Evolutionary conservation across 2,797 vertebrate species (phyloP), one percentile per base, ranked within the genome.

Genomic region (Fistularia commersonii): DNA sequence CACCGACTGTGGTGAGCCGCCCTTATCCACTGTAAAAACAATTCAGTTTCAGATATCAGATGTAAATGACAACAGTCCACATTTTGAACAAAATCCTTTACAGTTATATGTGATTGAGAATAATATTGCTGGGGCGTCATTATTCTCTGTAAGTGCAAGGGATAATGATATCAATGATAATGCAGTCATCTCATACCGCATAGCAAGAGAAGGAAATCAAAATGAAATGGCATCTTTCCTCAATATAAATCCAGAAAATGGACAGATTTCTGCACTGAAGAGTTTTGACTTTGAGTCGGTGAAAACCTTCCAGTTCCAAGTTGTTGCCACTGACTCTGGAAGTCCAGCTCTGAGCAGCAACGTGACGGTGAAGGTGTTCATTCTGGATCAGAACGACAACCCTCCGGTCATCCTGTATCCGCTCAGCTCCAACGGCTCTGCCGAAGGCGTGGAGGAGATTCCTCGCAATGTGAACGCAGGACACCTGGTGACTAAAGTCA

Each of bases 1-100:
- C 0, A 65, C 70, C 0, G 93, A 95, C 13, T 74, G 77, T 12
- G 93, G 94, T 1, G 81, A 88, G 0, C 93, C 92, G 0, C 32
- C 91, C 0, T 74, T 93, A 31, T 83, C 84, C 1, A 71, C 87
- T 44, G 58, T 13, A 0, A 89, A 87, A 73, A 74, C 50, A 0
- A 7, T 84, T 0, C 64, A 1, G 0, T 66, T 89, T 11, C 43
- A 79, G 4, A 54, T 88, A 48, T 69, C 80, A 46, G 88, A 90
- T 45, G 80, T 89, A 0, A 89, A 90, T 15, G 88, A 90, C 14
- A 89, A 90, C 36, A 52, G 44, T 0, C 88, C 88, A 1, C 32
- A 76, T 1, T 90, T 90, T 40, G 1, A 31, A 0, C 49, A 74
- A 36, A 68, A 53, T 13, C 54, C 72, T 1, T 14, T 87, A 13